Evolutionary conservation across 2,113 vertebrate species (phyloP).

Genomic region (Megaceryle maxima): DNA sequence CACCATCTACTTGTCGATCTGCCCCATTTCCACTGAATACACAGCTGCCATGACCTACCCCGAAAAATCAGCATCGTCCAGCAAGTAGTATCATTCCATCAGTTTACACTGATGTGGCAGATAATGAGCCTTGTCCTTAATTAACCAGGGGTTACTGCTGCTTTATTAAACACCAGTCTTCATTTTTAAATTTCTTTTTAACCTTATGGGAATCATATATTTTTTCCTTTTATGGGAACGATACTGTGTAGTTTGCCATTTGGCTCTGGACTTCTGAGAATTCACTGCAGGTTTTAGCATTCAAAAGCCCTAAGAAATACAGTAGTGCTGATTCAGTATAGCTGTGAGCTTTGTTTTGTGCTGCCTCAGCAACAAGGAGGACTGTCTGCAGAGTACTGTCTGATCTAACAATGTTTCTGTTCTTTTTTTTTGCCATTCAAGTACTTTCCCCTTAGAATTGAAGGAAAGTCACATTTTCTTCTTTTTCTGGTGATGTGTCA

Average conservation of each 20-base stretch:
- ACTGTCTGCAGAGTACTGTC: not conserved
- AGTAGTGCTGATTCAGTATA: not conserved
- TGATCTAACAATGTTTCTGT: not conserved
- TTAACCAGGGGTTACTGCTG: no score
- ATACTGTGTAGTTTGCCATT: not conserved
- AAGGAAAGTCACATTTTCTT: conserved; percentile 21
- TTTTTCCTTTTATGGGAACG: not conserved
- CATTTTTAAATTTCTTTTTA: not conserved
- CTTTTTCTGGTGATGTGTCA: conserved; percentile 37
- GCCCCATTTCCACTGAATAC: not conserved
- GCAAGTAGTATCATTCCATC: not conserved
- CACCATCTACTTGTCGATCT: not conserved
- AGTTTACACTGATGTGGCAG: not conserved
- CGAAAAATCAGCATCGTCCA: not conserved
- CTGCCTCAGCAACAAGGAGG: not conserved
- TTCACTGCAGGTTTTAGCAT: not conserved
- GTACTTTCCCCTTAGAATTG: conserved; percentile 16
- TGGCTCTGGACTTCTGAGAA: not conserved
- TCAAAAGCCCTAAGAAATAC: not conserved
- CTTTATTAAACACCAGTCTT: not conserved
- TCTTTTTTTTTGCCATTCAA: not conserved
- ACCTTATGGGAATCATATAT: not conserved
- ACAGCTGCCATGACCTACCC: not conserved
- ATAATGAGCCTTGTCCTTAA: not conserved
- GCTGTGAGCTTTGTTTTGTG: not conserved